Conservation (phyloP, 2,888 invertebrate genomes). For the Morinoia aosen region DNA sequence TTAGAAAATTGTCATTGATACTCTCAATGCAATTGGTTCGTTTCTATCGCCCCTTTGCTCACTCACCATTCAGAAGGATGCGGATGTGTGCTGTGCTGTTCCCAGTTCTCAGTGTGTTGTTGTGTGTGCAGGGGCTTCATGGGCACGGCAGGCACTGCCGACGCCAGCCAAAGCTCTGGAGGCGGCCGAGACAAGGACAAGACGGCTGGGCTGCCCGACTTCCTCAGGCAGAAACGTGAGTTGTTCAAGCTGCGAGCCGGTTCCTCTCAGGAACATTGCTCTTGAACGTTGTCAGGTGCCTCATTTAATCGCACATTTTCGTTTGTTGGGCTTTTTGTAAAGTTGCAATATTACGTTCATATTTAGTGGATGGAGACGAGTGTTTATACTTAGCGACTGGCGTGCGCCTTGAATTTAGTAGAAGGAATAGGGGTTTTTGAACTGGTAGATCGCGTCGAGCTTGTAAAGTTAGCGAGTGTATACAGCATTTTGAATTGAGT, state of each 20-base stretch:
- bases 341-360: too few species aligned
- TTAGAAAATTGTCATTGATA: background rate
- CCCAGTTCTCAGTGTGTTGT: background rate
- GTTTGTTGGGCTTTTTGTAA: too few species aligned
- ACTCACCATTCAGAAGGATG: background rate
- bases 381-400: background rate
- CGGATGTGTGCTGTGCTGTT: background rate
- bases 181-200: slow-evolving; percentile 8
- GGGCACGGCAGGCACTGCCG: background rate
- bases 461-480: too few species aligned
- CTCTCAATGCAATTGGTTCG: background rate
- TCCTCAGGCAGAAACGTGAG: slow-evolving; percentile 50
- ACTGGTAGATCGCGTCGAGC: background rate
- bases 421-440: background rate
- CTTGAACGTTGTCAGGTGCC: too few species aligned
- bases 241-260: background rate
- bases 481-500: background rate
- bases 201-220: slow-evolving; percentile 28
- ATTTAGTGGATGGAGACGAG: too few species aligned
- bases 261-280: too few species aligned
- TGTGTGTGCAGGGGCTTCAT: slow-evolving; percentile 22
- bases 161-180: background rate
- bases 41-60: background rate
- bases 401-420: background rate
- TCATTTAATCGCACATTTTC: too few species aligned